phyloP scores from a whole-genome alignment of 2,888 invertebrate species.

The Drosophila ezoana region DNA sequence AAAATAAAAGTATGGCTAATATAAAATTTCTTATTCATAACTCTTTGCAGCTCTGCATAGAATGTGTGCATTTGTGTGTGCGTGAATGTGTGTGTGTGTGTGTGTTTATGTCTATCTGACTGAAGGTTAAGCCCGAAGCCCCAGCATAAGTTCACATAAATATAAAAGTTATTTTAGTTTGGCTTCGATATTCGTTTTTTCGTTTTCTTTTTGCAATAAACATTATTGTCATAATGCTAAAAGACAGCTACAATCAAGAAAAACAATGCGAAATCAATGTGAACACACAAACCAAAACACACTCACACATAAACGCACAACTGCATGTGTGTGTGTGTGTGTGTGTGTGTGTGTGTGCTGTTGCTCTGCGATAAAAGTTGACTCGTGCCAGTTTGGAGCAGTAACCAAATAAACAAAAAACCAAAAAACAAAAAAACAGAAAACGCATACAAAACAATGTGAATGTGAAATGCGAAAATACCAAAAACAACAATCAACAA shows the following conservation, averaged over 20 bases:
- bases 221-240: slow-evolving; percentile 62
- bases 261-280: slow-evolving; percentile 70
- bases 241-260: slow-evolving; percentile 49
- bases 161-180: slow-evolving; percentile 33
- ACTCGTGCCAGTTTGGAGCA: slow-evolving; percentile 71
- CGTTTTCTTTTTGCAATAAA: slow-evolving; percentile 56
- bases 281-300: slow-evolving; percentile 3
- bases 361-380: slow-evolving; percentile 68
- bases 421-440: slow-evolving; percentile 6
- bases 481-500: slow-evolving; percentile 72
- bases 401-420: slow-evolving; percentile 39
- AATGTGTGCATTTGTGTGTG: neutral
- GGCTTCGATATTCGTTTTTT: slow-evolving; percentile 10
- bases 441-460: slow-evolving; percentile 55
- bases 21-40: no score
- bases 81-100: neutral
- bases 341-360: slow-evolving; percentile 21
- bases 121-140: slow-evolving; percentile 17
- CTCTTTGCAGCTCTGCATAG: neutral
- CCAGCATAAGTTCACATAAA: slow-evolving; percentile 41
- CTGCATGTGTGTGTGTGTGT: neutral
- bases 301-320: slow-evolving; percentile 22
- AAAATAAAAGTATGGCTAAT: no score
- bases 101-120: slow-evolving; percentile 12
- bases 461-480: slow-evolving; percentile 62